Evolutionary conservation across 2,797 vertebrate species (phyloP), one percentile per base, ranked within the genome.

Genomic region (Danio aesculapii): DNA sequence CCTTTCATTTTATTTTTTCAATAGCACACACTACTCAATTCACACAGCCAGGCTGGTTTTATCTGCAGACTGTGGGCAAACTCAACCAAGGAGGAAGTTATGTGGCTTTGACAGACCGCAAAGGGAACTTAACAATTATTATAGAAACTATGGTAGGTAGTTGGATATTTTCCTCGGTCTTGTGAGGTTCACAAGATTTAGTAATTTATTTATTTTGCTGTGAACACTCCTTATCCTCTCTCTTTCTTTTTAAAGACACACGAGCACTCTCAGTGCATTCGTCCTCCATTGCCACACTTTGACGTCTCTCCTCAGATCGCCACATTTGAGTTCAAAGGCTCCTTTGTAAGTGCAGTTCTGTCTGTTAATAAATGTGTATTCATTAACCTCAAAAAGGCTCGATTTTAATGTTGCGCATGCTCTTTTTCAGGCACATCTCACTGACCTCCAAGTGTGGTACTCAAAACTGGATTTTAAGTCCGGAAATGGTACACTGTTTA

Each of bases 11-110:
- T 1, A 46, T 66, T 39, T 46, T 74, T 19, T 13, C 8, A 55
- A 1, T 55, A 99, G 98, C 97, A 6, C 98, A 99, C 84, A 98
- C 96, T 14, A 96, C 98, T 0, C 98, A 99, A 86, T 99, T 99
- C 88, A 92, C 94, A 44, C 94, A 95, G 81, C 97, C 98, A 2
- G 98, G 97, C 10, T 99, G 98, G 98, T 93, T 88, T 30, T 99
- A 99, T 90, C 91, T 99, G 80, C 89, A 94, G 89, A 97, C 95
- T 6, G 94, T 97, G 61, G 97, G 97, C 47, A 96, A 96, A 84
- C 92, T 99, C 78, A 64, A 90, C 47, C 86, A 89, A 69, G 98
- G 98, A 58, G 98, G 98, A 77, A 98, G 96, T 88, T 98, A 97
- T 0, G 96, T 98, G 2, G 95, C 97, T 41, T 91, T 99, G 80